Conservation (phyloP, 2,113 vertebrate species). For the Serinus canaria region DNA sequence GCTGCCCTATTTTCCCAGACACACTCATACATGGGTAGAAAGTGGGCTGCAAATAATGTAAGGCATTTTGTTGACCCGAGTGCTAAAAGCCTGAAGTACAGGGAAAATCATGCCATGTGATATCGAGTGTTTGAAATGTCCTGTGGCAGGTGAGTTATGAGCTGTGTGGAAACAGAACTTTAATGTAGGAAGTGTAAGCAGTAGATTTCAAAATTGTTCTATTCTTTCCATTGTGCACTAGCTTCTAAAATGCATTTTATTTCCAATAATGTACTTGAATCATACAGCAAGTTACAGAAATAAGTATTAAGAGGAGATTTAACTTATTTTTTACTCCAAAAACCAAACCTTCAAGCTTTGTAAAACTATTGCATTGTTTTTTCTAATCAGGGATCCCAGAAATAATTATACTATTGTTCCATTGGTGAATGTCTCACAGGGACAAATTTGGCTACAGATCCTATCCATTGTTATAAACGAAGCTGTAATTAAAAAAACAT, state of each 20-base stretch:
- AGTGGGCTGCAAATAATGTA: background rate
- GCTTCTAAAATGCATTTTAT: background rate
- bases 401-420: constrained; percentile 46
- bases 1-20: background rate
- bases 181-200: background rate
- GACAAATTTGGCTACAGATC: constrained; percentile 31
- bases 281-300: constrained; percentile 2
- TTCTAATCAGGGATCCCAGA: constrained; percentile 38
- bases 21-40: background rate
- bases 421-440: background rate
- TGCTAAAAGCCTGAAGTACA: background rate
- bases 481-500: constrained; percentile 40
- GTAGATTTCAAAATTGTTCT: background rate
- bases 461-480: constrained; percentile 28
- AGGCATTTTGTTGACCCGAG: background rate
- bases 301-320: background rate
- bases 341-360: background rate
- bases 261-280: background rate
- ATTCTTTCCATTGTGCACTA: background rate
- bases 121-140: background rate
- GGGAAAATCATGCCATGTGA: background rate
- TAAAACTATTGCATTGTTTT: constrained; percentile 13
- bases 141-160: background rate
- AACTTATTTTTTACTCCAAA: background rate
- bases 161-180: background rate